Evolutionary conservation across 1,140 invertebrate genomes (phyloP).

Genomic region (Bombus vancouverensis): DNA sequence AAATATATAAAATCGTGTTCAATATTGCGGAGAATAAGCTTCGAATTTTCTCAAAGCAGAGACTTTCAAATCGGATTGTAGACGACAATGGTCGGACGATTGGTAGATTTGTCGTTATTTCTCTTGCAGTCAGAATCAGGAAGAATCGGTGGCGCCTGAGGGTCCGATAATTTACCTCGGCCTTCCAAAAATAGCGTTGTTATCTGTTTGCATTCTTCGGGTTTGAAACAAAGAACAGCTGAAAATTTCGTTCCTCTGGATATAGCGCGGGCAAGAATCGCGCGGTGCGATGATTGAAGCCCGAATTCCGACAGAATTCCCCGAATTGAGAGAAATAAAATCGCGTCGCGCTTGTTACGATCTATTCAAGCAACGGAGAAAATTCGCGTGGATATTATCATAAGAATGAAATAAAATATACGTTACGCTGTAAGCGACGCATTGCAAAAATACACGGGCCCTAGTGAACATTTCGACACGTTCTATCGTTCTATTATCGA

Average conservation of each 20-base stretch:
- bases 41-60: neutral
- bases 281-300: slow-evolving; percentile 33
- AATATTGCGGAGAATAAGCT: neutral
- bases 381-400: slow-evolving; percentile 23
- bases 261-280: slow-evolving; percentile 12
- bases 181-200: slow-evolving; percentile 33
- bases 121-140: neutral
- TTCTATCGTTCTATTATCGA: neutral
- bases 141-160: slow-evolving; percentile 10
- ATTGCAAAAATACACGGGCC: neutral
- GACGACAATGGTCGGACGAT: neutral
- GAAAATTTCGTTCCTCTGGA: slow-evolving; percentile 37
- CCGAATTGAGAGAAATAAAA: slow-evolving; percentile 41
- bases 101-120: neutral
- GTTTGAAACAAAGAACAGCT: slow-evolving; percentile 51
- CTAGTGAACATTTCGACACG: neutral
- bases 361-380: slow-evolving; percentile 6
- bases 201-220: slow-evolving; percentile 48
- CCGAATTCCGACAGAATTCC: slow-evolving; percentile 34
- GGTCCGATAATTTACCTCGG: slow-evolving; percentile 21
- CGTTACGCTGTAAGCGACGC: neutral
- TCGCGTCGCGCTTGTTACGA: slow-evolving; percentile 22
- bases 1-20: too few species aligned
- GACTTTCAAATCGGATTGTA: neutral
- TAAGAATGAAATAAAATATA: slow-evolving; percentile 27